Base-by-base conservation (phyloP, 2,113 vertebrate species). In the Gobiocypris rarus region DNA sequence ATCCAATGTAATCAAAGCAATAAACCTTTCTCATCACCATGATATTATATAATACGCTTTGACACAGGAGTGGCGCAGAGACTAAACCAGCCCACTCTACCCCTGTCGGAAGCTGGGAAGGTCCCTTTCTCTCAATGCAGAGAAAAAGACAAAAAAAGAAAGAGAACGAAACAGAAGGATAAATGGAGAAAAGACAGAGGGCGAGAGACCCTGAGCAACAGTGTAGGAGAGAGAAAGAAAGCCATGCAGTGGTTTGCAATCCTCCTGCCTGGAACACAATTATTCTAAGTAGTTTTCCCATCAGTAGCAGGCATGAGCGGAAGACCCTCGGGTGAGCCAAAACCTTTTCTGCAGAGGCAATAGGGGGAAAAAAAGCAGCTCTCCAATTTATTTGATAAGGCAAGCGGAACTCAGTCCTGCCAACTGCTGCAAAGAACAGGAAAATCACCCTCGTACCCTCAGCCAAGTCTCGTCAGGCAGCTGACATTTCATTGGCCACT, bases 381-480 rank as follows among this genome's bases (percentile, higher is more conserved):
- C 91, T 94, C 92, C 93, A 93, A 93, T 93, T 93, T 93, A 93
- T 93, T 91, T 92, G 91, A 94, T 94, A 92, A 94, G 91, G 90
- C 87, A 84, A 89, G 89, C 86, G 43, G 90, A 89, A 89, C 90
- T 93, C 91, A 93, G 91, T 89, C 85, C 87, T 91, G 91, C 90
- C 91, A 91, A 73, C 86, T 84, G 85, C 89, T 73, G 88, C 84
- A 85, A 86, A 88, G 85, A 84, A 88, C 88, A 85, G 52, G 86
- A 76, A 89, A 88, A 89, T 77, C 61, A 82, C 73, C 38, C 84
- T 82, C 11, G 48, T 48, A 73, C 83, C 85, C 84, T 81, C 89
- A 48, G 38, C 75, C 75, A 78, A 22, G 56, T 48, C 59, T 80
- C 5, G 85, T 86, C 87, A 75, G 84, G 84, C 82, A 79, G 75